Conservation (phyloP, 2,888 invertebrate genomes). For the Rhagium mordax region DNA sequence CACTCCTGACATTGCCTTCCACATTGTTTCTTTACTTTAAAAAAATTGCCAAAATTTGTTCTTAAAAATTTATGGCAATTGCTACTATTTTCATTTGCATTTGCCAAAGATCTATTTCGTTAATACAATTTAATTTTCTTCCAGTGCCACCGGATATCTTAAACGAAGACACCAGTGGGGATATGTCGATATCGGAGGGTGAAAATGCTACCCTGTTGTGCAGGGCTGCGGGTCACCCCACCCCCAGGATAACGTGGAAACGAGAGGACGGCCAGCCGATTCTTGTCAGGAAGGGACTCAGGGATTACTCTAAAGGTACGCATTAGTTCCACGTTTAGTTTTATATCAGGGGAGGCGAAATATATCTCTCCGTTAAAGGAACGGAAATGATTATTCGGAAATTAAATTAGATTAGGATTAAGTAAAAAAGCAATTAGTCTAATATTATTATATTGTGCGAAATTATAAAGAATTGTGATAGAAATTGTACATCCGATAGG, state of each 20-base stretch:
- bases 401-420: no score
- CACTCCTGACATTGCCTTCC: no score
- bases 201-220: constrained; percentile 83
- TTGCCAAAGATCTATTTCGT: neutral
- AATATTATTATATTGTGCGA: no score
- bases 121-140: constrained; percentile 59
- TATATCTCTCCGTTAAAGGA: neutral
- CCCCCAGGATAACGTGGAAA: constrained; percentile 77
- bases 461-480: no score
- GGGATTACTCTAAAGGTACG: constrained; percentile 70
- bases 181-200: constrained; percentile 81
- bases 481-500: no score
- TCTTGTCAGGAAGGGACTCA: constrained; percentile 67
- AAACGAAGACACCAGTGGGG: constrained; percentile 84
- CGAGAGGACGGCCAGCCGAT: constrained; percentile 74
- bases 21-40: no score
- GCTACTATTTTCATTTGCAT: neutral
- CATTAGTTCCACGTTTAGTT: neutral
- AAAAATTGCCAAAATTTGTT: no score
- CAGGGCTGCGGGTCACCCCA: constrained; percentile 81
- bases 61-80: no score
- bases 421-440: neutral
- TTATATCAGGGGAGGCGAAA: neutral
- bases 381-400: no score
- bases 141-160: constrained; percentile 86